Base-by-base conservation (phyloP, 2,797 vertebrate genomes). In the Cyclura pinguis region DNA sequence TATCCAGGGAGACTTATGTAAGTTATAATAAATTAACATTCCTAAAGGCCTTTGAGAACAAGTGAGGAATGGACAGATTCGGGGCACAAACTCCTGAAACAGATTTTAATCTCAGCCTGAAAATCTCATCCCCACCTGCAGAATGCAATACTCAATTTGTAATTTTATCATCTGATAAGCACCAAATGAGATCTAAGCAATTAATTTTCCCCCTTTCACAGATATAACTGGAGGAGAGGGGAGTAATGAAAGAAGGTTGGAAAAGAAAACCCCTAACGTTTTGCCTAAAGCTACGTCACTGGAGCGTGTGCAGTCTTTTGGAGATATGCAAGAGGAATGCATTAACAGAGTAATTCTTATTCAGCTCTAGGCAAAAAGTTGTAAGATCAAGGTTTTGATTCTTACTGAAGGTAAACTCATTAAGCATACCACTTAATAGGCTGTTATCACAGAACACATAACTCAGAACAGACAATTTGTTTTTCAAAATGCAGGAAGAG, bases 81-180 rank as follows among this genome's bases (percentile, higher is more conserved):
- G 62, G 35, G 52, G 59, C n/a, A 32, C 35, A 38, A 88, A 82
- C 24, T n/a, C 6, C 29, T 32, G 29, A 55, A 64, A 59, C 0
- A 9, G 2, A 57, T 42, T 84, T 55, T 67, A 52, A 87, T 50
- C 57, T 27, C 35, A 69, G 8, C 16, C 18, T 67, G 55, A 77
- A 32, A 64, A 22, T 22, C 27, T 80, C n/a, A 38, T n/a, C 80
- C 50, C 57, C 57, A 80, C 52, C 22, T 42, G n/a, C 35, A 42
- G 74, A 59, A 38, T 1, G 12, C 1, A 27, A 42, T 62, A 18
- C 47, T 69, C 22, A 47, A 59, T 69, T 57, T 69, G 24, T 8
- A 27, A 80, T 85, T 72, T 85, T 67, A 69, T 27, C 59, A 57
- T 57, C 74, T 57, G 74, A 90, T 59, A n/a, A 55, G 52, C 57